Conservation (phyloP, 1,140 invertebrate genomes). For the Brachionus rotundiformis region DNA sequence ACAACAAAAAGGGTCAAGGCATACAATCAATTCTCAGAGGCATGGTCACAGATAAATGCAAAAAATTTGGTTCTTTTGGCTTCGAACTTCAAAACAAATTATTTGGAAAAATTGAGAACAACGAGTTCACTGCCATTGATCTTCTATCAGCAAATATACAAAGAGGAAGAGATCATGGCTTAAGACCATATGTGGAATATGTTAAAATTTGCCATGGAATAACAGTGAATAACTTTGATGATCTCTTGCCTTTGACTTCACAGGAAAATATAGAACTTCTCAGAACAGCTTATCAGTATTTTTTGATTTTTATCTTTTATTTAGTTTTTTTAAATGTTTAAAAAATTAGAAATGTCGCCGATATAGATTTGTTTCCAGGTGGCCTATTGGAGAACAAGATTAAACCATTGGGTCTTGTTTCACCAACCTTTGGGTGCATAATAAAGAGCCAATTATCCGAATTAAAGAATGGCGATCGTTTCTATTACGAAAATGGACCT, state of each 20-base stretch:
- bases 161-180: slow-evolving; percentile 85
- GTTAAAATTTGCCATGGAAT: slow-evolving; percentile 29
- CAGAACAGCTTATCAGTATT: neutral
- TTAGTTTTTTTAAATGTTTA: neutral
- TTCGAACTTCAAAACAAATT: slow-evolving; percentile 28
- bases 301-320: neutral
- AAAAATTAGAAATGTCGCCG: slow-evolving; percentile 37
- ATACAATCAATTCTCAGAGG: slow-evolving; percentile 32
- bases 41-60: neutral
- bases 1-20: slow-evolving; percentile 13
- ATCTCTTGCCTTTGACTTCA: neutral
- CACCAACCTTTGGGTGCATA: slow-evolving; percentile 89
- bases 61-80: slow-evolving; percentile 32
- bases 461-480: slow-evolving; percentile 83
- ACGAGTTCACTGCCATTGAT: slow-evolving; percentile 69
- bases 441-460: slow-evolving; percentile 89
- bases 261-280: neutral
- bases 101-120: slow-evolving; percentile 40
- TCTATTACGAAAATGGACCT: slow-evolving; percentile 79
- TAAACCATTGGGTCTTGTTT: slow-evolving; percentile 76
- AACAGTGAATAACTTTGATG: neutral
- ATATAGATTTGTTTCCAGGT: slow-evolving; percentile 57
- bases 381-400: slow-evolving; percentile 81
- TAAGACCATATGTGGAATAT: slow-evolving; percentile 86
- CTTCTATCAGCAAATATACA: slow-evolving; percentile 95